Evolutionary conservation across 2,113 vertebrate species (phyloP).

Genomic region (Trochalopteron elliotii): DNA sequence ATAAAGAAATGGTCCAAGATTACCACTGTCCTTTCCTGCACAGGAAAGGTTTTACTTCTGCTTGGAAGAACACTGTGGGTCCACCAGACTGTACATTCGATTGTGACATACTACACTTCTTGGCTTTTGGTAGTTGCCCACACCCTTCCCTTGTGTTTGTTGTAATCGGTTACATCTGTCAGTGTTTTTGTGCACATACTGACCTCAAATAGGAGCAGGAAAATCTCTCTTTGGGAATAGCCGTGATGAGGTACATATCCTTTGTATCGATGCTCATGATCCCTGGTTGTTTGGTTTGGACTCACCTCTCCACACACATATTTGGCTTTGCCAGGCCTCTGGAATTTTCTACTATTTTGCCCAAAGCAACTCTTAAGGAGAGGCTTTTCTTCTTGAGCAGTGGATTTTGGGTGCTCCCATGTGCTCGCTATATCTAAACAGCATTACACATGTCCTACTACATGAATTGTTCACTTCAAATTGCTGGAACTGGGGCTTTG

Average conservation of each 20-base stretch:
- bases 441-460: neutral
- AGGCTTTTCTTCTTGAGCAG: neutral
- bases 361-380: neutral
- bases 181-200: neutral
- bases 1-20: neutral
- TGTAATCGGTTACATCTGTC: constrained; percentile 51
- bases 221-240: constrained; percentile 50
- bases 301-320: accelerated
- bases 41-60: neutral
- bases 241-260: constrained; percentile 20
- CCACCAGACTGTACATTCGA: neutral
- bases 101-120: constrained; percentile 40
- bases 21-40: neutral
- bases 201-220: constrained; percentile 31
- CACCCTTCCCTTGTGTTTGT: constrained; percentile 54
- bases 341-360: neutral
- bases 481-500: neutral
- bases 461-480: neutral
- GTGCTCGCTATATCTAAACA: neutral
- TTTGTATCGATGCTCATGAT: neutral
- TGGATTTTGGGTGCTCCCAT: neutral
- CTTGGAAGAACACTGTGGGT: neutral
- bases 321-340: neutral
- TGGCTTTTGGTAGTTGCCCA: constrained; percentile 50
- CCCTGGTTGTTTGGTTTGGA: neutral